These are phyloP conservation scores for Morelia viridis DNA, from an alignment of 2,797 vertebrate species.

Conservation along the genomic window DNA sequence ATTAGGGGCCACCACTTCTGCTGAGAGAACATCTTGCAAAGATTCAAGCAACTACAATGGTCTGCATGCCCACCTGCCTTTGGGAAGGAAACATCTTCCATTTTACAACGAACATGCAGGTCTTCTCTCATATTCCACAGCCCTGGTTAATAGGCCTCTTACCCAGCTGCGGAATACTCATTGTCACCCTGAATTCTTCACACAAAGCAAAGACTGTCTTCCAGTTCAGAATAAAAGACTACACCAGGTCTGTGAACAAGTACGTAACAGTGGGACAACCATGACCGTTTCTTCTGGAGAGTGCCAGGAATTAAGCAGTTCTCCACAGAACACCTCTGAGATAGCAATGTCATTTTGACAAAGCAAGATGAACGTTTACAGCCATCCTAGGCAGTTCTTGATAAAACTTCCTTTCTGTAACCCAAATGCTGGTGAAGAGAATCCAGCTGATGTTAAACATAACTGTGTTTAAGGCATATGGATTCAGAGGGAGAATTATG, in stretches of 20 bases:
- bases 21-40: conserved; percentile 61
- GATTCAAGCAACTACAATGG: conserved; percentile 61
- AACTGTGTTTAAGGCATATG: neutral
- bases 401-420: neutral
- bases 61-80: conserved; percentile 64
- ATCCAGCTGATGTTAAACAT: neutral
- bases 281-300: conserved; percentile 39
- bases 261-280: conserved; percentile 64
- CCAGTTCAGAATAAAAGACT: conserved; percentile 59
- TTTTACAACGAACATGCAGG: conserved; percentile 65
- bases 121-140: conserved; percentile 67
- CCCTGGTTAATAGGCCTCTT: conserved; percentile 62
- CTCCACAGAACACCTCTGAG: conserved; percentile 68
- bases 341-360: conserved; percentile 78
- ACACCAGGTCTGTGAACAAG: conserved; percentile 58
- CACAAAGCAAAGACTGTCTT: conserved; percentile 70
- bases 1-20: conserved; percentile 62
- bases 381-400: neutral
- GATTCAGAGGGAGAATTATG: neutral
- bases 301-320: conserved; percentile 54
- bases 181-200: conserved; percentile 57
- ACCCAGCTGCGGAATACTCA: conserved; percentile 42
- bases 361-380: conserved; percentile 4
- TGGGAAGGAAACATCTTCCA: conserved; percentile 49
- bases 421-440: conserved; percentile 4